Base-by-base conservation (phyloP, 2,888 invertebrate species). In the Sarcophaga carnaria region DNA sequence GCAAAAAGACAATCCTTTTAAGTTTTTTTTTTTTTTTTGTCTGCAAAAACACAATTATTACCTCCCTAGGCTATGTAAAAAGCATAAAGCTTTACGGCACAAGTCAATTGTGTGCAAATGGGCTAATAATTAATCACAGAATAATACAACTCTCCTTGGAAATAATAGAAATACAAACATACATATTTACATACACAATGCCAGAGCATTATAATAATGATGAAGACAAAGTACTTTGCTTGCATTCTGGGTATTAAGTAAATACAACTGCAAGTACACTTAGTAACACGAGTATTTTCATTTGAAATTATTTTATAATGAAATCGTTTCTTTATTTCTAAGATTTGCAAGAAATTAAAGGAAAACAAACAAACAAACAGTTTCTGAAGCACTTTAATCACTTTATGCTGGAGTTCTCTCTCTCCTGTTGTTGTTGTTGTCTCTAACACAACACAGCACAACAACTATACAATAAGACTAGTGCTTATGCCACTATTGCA, bases 101-200 rank as follows among this genome's bases (percentile, higher is more conserved):
- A 77, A 78, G 81, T 81, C 81, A 81, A 85, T 85, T 85, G 72
- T 80, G 66, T 71, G 67, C 67, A 71, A 82, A 82, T 64, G 70
- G 78, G 63, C 71, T 63, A 54, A 82, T 62, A 86, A 86, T 86
- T 86, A 82, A 82, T 86, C 82, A 86, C 79, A 64, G 49, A 79
- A 82, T 75, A 77, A 64, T 66, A 37, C 59, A 70, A 67, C 12
- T 76, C 69, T 70, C 1, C 1, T 60, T 45, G 45, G 20, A 54
- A 45, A 12, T 20, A 14, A 54, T 17, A 54, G 17, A 54, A 54
- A 17, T 54, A 14, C 17, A 54, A 17, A 54, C 11, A 49, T 14
- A 14, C 3, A 4, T 8, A 49, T 14, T 14, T 49, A 49, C 3
- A 54, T 12, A 54, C 14, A 54, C 17, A 14, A 14, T 3, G 54